Evolutionary conservation across 1,140 invertebrate species (phyloP), one percentile per base, ranked within the genome.

Genomic region (Heliconius hewitsoni): DNA sequence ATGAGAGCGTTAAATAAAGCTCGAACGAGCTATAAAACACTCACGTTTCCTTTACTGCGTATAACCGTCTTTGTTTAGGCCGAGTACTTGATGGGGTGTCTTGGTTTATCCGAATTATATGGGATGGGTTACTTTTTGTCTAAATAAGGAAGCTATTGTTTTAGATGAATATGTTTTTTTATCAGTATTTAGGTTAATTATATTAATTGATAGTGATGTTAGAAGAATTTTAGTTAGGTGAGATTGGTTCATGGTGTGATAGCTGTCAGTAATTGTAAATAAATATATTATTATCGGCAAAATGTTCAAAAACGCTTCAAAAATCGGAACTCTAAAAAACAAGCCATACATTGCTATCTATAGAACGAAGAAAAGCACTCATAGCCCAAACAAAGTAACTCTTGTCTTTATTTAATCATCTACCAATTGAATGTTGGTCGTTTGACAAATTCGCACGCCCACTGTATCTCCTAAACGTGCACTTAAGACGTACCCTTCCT

Each of bases 381-480:
- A 76, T 80, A 79, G 82, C 75, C 81, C 71, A 73, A 23, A 46
- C 74, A 82, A 83, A 79, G 77, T 77, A 30, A 78, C 88, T 86
- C 86, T 88, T 86, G 88, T 91, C 90, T 92, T 92, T 92, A 93
- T 91, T 91, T 92, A 92, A 93, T 92, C 88, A 93, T 90, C 84
- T 81, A 34, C 83, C 89, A 91, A 92, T 91, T 87, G 89, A 89
- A 87, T 87, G 83, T 87, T 88, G 87, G 78, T 87, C 86, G 90
- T 75, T 86, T 90, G 91, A 94, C 92, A 93, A 93, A 93, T 93
- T 94, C 92, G 88, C 92, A 94, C 93, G 91, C 92, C 93, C 92
- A 89, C 85, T 81, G 89, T 88, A 93, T 94, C 87, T 81, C 91
- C 90, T 93, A 94, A 93, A 93, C 89, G 93, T 88, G 89, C 88